Conservation (phyloP, 2,797 vertebrate genomes). For the Pelobates cultripes region DNA sequence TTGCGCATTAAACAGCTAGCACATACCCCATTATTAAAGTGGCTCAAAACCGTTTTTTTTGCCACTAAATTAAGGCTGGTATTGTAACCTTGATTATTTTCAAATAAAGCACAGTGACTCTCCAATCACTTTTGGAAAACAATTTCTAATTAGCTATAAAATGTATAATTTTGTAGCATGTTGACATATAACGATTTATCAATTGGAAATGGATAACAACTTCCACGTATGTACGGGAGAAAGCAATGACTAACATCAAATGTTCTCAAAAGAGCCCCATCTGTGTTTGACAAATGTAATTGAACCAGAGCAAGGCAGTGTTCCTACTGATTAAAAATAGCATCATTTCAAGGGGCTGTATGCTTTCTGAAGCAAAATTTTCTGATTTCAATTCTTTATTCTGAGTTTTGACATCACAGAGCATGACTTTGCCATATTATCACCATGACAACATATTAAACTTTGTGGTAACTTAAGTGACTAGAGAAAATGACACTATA, state of each 20-base stretch:
- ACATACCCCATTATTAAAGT: no score
- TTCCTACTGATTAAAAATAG: constrained; percentile 51
- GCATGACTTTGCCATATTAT: constrained; percentile 56
- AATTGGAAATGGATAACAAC: neutral
- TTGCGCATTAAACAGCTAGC: no score
- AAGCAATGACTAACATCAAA: constrained; percentile 29
- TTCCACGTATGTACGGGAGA: neutral
- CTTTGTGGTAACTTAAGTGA: constrained; percentile 55
- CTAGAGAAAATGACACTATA: constrained; percentile 56
- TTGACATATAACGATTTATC: neutral
- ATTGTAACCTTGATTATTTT: no score
- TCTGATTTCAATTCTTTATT: constrained; percentile 46
- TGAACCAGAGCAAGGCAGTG: constrained; percentile 37
- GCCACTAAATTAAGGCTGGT: no score
- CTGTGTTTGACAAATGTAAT: constrained; percentile 49
- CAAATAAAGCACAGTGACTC: no score
- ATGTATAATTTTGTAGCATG: neutral
- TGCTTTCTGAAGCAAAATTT: constrained; percentile 39
- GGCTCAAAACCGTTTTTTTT: no score
- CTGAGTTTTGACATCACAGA: constrained; percentile 58
- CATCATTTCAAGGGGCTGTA: constrained; percentile 21
- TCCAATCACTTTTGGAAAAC: neutral
- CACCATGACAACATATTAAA: constrained; percentile 70
- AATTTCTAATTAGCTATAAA: neutral
- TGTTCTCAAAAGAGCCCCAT: constrained; percentile 37